Conservation (phyloP, 1,140 invertebrate species). For the Armadillidium nasatum region DNA sequence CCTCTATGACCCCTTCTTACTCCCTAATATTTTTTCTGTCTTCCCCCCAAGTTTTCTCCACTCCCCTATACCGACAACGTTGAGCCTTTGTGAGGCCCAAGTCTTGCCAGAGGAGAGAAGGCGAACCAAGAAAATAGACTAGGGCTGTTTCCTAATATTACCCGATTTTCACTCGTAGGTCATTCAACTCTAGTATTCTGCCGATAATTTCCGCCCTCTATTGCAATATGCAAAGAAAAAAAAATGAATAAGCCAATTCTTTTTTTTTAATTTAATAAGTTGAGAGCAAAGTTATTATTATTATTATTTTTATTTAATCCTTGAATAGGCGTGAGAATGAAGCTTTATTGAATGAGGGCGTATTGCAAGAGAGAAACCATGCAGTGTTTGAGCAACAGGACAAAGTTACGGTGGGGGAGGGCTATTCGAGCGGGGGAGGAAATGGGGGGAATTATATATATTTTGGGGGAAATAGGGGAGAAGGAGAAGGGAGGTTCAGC, state of each 20-base stretch:
- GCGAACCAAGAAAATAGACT: slow-evolving; percentile 1
- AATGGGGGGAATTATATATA: neutral
- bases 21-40: neutral
- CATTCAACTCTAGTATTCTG: neutral
- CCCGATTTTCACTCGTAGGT: neutral
- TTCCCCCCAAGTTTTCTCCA: neutral
- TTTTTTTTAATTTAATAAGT: too few species aligned
- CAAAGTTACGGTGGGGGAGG: neutral
- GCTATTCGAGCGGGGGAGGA: slow-evolving; percentile 3
- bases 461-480: neutral
- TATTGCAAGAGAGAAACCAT: neutral
- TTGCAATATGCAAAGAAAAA: too few species aligned
- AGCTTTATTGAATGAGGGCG: slow-evolving; percentile 7
- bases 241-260: too few species aligned
- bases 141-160: slow-evolving; percentile 12
- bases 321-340: slow-evolving; percentile 4
- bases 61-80: neutral
- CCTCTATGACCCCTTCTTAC: neutral
- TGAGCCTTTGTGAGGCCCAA: slow-evolving; percentile 8
- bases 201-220: neutral
- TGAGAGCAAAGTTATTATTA: too few species aligned
- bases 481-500: neutral
- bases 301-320: neutral
- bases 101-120: slow-evolving; percentile 10
- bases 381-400: slow-evolving; percentile 11